phyloP scores from a whole-genome alignment of 2,888 invertebrate genomes.

The Gasteruption jaculator region DNA sequence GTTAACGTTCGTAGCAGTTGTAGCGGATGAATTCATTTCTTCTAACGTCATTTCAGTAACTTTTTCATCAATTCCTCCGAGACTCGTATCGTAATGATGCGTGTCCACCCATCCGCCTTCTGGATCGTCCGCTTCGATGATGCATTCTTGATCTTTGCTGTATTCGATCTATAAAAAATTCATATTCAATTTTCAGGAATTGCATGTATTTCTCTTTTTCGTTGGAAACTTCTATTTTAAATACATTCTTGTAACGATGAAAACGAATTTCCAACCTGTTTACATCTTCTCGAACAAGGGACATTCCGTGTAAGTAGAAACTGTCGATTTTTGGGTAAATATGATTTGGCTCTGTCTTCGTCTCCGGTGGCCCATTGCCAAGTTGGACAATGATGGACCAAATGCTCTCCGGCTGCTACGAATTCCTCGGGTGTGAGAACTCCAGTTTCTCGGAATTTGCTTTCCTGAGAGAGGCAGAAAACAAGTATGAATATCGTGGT shows the following conservation, averaged over 20 bases:
- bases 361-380: constrained; percentile 99
- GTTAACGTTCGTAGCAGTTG: constrained; percentile 18
- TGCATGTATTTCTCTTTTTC: too few species aligned
- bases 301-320: constrained; percentile 96
- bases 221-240: background rate
- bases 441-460: constrained; percentile 95
- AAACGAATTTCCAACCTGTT: constrained; percentile 62
- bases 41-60: constrained; percentile 85
- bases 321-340: constrained; percentile 93
- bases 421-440: constrained; percentile 99
- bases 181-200: too few species aligned
- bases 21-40: constrained; percentile 50
- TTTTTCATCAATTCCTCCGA: constrained; percentile 70
- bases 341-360: constrained; percentile 80
- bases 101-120: constrained; percentile 98
- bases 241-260: constrained; percentile 2
- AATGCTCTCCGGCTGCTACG: constrained; percentile 96
- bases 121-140: constrained; percentile 82
- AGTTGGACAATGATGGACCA: constrained; percentile 98
- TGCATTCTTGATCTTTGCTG: constrained; percentile 83
- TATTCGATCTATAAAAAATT: constrained; percentile 77
- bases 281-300: constrained; percentile 92
- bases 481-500: background rate
- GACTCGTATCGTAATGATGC: constrained; percentile 75
- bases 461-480: constrained; percentile 81